Base-by-base conservation (phyloP, 23 tunicate genomes). In the Ciona savignyi region DNA sequence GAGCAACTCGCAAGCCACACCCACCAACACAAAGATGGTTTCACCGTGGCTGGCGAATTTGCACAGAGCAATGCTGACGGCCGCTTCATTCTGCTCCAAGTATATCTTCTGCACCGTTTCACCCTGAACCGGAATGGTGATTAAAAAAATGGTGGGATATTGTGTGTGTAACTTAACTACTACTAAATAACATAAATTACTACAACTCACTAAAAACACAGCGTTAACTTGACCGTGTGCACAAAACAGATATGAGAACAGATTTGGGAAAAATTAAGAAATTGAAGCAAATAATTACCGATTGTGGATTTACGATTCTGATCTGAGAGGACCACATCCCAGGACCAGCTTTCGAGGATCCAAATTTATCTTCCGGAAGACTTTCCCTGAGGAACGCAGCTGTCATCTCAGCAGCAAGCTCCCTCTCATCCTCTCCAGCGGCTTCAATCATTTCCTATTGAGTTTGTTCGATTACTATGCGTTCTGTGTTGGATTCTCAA, bases 391-490 rank as follows among this genome's bases (percentile, higher is more conserved):
- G 75, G 69, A 94, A 87, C 3, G 95, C 86, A 27, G 89, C 89
- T 15, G 95, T 93, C 95, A 94, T 94, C 64, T 94, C 99, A 0
- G 88, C 82, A 0, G 95, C 95, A 1, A 94, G 82, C 22, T 87
- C 99, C 61, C 75, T 63, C 42, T 94, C 99, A 42, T 94, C 99
- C 62, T 86, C 95, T 2, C 90, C 99, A 0, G 99, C 99, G 0
- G 99, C 93, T 49, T 87, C 95, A 32, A 87, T 83, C 95, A 87
- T 87, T 88, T 94, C 99, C 93, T 91, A 77, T n/a, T n/a, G n/a
- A n/a, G n/a, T n/a, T n/a, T n/a, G n/a, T n/a, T n/a, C n/a, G n/a
- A n/a, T n/a, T n/a, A n/a, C n/a, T n/a, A n/a, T n/a, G n/a, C n/a
- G n/a, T n/a, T n/a, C n/a, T n/a, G n/a, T n/a, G n/a, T n/a, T n/a